These are phyloP conservation scores for Linnaemya vulpina DNA, from an alignment of 2,888 invertebrate genomes.

Conservation along the genomic window DNA sequence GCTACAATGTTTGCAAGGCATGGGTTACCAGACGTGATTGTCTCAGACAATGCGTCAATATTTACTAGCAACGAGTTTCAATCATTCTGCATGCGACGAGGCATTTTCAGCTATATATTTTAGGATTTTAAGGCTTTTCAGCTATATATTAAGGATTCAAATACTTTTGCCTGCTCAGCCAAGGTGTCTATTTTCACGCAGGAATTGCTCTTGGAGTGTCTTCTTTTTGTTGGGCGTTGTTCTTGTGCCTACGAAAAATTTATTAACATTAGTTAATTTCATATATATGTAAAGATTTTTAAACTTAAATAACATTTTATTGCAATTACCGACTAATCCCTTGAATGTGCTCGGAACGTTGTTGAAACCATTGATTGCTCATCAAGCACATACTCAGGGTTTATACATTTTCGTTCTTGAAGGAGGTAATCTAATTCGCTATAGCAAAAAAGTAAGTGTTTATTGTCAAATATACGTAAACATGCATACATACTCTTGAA, in stretches of 20 bases:
- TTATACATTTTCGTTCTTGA: conserved; percentile 18
- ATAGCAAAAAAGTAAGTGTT: background rate
- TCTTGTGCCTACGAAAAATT: conserved; percentile 1
- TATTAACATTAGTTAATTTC: conserved; percentile 7
- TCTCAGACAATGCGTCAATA: no score
- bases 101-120: background rate
- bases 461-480: conserved; percentile 4
- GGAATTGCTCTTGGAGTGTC: background rate
- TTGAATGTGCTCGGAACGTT: conserved; percentile 9
- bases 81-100: no score
- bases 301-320: background rate
- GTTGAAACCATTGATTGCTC: conserved; percentile 15
- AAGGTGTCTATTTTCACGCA: conserved; percentile 1
- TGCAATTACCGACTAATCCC: background rate
- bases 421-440: conserved; percentile 19
- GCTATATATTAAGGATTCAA: no score
- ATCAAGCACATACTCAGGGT: conserved; percentile 18
- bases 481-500: conserved; percentile 12
- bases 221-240: background rate
- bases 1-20: no score
- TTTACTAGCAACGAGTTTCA: no score
- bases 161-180: conserved; percentile 1
- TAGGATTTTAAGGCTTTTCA: background rate
- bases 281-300: conserved; percentile 1
- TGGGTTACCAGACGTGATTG: no score